Evolutionary conservation across 2,888 invertebrate genomes (phyloP), one percentile per base, ranked within the genome.

Genomic region (Gortyna flavago): DNA sequence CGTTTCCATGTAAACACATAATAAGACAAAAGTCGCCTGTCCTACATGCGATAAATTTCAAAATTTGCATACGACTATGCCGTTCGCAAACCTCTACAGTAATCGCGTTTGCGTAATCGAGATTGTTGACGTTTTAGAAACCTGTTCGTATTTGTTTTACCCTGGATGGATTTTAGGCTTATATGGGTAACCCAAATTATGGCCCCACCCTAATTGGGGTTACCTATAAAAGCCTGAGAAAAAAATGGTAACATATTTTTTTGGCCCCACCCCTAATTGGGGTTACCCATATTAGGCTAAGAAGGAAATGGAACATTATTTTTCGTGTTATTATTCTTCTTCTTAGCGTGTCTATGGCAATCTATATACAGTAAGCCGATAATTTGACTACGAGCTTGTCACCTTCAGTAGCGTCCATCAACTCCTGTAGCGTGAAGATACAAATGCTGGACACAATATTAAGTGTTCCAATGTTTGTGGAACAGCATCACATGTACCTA

Each of bases 1-100:
- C 72, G 71, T 65, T 74, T 77, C 51, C 61, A 68, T 65, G 82
- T 81, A 77, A 73, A 83, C 72, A 81, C 64, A 65, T 68, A 65
- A 74, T 73, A 73, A 35, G 73, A 77, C 85, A 72, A 66, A 85
- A 74, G 35, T 85, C 65, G 21, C 32, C 41, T 70, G 85, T 77
- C 57, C 70, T 71, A 77, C 75, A 75, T 72, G 87, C 81, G 44
- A 86, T 82, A 85, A 81, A 85, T 82, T 82, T 66, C 44, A 48
- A 77, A 81, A 85, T 85, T 87, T 79, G 73, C 85, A 87, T 87
- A 87, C 57, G 32, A 32, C 75, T 73, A 41, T 68, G 59, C 62
- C 38, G 57, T 64, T 84, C 29, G 29, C 41, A n/a, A 35, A 74
- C 54, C 35, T 59, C 48, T 16, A 57, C 67, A 21, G 59, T 67